Percentiles rank a stretch among this genome's conserved stretches.
phyloP scores from a whole-genome alignment of 2,888 invertebrate genomes.

The Meteorus cinctellus region DNA sequence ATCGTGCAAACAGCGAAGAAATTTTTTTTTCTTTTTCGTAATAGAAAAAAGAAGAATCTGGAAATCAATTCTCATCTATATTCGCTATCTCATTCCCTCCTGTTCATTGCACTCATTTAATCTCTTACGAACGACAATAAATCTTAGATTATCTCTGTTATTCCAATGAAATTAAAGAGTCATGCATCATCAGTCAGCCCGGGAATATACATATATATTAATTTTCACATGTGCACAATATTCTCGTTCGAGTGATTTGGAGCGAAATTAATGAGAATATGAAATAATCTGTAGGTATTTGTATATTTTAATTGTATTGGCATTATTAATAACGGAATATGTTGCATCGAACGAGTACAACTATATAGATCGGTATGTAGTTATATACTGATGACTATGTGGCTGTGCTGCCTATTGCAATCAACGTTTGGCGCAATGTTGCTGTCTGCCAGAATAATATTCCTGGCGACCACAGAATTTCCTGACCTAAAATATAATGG shows the following conservation, averaged over 20 bases:
- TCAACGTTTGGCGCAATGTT: slow-evolving; percentile 25
- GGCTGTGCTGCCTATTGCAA: slow-evolving; percentile 26
- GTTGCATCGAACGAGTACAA: slow-evolving; percentile 15
- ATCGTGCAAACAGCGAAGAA: neutral
- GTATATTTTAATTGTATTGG: slow-evolving; percentile 16
- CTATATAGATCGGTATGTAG: neutral
- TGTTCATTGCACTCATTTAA: neutral
- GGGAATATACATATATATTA: neutral
- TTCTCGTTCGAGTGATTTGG: slow-evolving; percentile 3
- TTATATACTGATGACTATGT: slow-evolving; percentile 23
- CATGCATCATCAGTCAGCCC: neutral
- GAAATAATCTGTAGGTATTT: neutral
- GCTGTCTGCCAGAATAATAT: slow-evolving; percentile 36
- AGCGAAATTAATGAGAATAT: slow-evolving; percentile 9
- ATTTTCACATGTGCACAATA: neutral
- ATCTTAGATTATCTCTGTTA: neutral
- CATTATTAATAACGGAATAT: slow-evolving; percentile 19
- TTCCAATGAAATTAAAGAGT: neutral
- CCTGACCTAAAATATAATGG: slow-evolving; percentile 39
- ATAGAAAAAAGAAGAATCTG: neutral
- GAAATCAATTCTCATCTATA: too few relatives aligned
- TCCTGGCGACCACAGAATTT: slow-evolving; percentile 37
- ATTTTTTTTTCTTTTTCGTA: neutral
- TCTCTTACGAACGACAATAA: neutral
- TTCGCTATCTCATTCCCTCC: neutral